These are phyloP conservation scores for Anguilla japonica DNA, from an alignment of 2,113 vertebrate genomes.

Conservation along the genomic window DNA sequence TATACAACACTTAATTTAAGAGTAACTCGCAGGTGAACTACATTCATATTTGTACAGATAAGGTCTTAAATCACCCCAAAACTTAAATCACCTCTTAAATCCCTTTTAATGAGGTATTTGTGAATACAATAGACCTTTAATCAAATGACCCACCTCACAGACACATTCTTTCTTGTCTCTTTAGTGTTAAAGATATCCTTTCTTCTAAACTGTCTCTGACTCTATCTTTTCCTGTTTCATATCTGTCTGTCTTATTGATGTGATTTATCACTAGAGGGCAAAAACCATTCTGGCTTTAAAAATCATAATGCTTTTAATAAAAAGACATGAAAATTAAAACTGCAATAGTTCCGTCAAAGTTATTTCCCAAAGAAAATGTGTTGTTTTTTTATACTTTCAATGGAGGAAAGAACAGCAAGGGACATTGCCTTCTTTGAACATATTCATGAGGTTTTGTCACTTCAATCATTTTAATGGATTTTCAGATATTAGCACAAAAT, in stretches of 20 bases:
- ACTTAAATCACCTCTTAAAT: constrained; percentile 83
- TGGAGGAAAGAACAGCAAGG: constrained; percentile 33
- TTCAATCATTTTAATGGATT: constrained; percentile 61
- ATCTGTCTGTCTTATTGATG: constrained; percentile 46
- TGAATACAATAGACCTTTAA: constrained; percentile 81
- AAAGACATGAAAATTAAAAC: constrained; percentile 36
- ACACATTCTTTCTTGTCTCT: constrained; percentile 49
- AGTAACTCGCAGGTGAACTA: constrained; percentile 66
- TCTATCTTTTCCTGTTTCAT: constrained; percentile 53
- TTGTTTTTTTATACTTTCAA: constrained; percentile 48
- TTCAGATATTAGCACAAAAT: constrained; percentile 64
- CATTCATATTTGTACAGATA: constrained; percentile 79
- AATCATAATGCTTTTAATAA: constrained; percentile 17
- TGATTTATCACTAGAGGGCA: constrained; percentile 50
- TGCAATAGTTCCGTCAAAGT: background rate
- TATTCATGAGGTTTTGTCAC: constrained; percentile 59
- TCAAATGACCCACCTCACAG: constrained; percentile 66
- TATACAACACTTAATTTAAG: constrained; percentile 69
- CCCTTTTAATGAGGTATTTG: constrained; percentile 77
- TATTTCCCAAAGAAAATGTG: constrained; percentile 30
- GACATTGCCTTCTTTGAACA: constrained; percentile 55
- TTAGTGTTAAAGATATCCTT: constrained; percentile 65
- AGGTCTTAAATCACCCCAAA: constrained; percentile 78
- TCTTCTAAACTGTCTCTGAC: constrained; percentile 49
- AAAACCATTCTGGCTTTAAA: background rate